Base-by-base conservation (phyloP, 1,140 invertebrate genomes). In the Plectus sambesii region DNA sequence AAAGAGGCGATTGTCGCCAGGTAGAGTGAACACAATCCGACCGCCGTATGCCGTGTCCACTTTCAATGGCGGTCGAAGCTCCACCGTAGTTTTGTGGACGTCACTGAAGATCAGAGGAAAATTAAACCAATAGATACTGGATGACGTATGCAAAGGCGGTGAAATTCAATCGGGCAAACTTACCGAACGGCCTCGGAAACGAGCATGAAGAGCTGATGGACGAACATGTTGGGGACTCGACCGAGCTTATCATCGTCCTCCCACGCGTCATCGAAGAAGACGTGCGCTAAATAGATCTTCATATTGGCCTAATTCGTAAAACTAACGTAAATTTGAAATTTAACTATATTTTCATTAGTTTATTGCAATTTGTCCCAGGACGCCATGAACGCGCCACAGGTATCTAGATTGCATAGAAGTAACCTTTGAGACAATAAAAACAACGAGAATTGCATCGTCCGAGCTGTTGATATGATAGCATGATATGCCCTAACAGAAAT, bases 191-290 rank as follows among this genome's bases (percentile, higher is more conserved):
- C 87, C 66, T 92, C 86, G 60, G 96, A 87, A 55, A 98, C 81
- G 1, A 85, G 87, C 23, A 81, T 78, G 27, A 96, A 80, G 39
- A 98, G 73, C 12, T 89, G 77, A 69, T 90, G 87, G 0, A 99
- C 92, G 72, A 96, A 98, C 8, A 83, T 76, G 74, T 99, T 99
- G 8, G 93, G 62, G 3, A 63, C 43, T 5, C 62, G 23, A 30
- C 58, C 63, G 40, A 56, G 85, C 37, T 80, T 81, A 65, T 88
- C 85, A 53, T 92, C 84, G 55, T 92, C 48, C 77, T 94, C 89
- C 70, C 93, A 96, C 12, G 90, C 89, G 68, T 98, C 93, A 72
- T 98, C 92, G 70, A 98, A 90, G 73, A 90, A 96, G 51, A 97
- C 92, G 64, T 98, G 92, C 50, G 88, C 89, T 94, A 69, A 29